A percentile compares a stretch with the other conserved stretches of the same genome.
Conservation (phyloP, 2,113 vertebrate species). For the Silurus glanis region DNA sequence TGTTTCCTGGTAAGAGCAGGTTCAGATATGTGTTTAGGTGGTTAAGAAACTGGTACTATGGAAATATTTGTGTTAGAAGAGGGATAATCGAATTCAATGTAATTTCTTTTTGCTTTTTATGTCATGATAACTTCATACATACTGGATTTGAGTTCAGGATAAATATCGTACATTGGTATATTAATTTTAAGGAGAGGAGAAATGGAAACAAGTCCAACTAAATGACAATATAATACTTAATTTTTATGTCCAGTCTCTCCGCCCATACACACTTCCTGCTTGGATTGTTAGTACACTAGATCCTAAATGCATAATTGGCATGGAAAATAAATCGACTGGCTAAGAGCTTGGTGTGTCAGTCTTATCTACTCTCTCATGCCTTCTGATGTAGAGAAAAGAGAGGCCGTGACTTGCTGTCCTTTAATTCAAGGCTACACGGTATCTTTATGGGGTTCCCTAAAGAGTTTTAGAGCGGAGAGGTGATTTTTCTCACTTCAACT, state of each 20-base stretch:
- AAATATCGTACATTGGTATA: no score
- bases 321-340: background rate
- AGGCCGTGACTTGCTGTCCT: background rate
- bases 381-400: background rate
- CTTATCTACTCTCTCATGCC: no score
- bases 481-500: background rate
- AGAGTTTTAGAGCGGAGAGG: background rate
- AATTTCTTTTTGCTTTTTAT: no score
- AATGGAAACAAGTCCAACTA: no score
- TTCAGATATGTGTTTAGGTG: background rate
- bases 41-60: background rate
- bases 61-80: background rate
- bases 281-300: background rate
- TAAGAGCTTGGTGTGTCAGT: background rate
- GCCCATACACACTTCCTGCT: background rate
- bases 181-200: no score
- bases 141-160: no score
- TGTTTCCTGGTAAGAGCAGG: slow-evolving; percentile 19
- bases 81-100: no score
- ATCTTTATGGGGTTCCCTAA: background rate
- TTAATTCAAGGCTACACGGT: background rate
- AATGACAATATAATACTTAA: no score
- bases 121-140: no score
- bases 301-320: background rate
- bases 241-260: background rate